Conservation (phyloP, 2,888 invertebrate genomes). For the Noctua comes region DNA sequence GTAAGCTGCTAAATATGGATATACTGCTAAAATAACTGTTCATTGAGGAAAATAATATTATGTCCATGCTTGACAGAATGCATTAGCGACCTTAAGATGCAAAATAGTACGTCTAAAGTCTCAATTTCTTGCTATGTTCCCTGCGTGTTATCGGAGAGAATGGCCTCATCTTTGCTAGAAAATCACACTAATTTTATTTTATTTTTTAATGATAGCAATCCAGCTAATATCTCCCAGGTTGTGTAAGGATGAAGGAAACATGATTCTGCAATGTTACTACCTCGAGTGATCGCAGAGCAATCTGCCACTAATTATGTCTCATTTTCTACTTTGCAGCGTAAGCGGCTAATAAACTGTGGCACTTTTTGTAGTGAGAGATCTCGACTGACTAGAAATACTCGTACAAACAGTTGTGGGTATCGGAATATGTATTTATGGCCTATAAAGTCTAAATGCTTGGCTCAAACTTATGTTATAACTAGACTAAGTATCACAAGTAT, state of each 20-base stretch:
- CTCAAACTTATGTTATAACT: too few species aligned
- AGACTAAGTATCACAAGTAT: too few species aligned
- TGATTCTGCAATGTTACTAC: background rate
- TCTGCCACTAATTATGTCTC: conserved; percentile 46
- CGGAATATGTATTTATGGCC: background rate
- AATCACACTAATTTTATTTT: background rate
- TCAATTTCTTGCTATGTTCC: background rate
- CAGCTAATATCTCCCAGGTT: background rate
- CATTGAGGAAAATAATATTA: background rate
- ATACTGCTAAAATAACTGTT: background rate
- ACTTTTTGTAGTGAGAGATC: background rate
- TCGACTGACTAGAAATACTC: background rate
- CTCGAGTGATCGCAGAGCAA: conserved; percentile 35
- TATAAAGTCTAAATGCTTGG: too few species aligned
- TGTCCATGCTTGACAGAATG: background rate
- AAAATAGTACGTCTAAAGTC: background rate
- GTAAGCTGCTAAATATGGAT: background rate
- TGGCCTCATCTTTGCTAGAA: background rate
- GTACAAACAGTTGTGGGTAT: background rate
- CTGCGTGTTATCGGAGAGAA: too few species aligned
- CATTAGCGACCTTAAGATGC: background rate
- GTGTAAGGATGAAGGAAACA: conserved; percentile 37
- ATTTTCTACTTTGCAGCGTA: conserved; percentile 37
- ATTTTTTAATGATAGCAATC: background rate
- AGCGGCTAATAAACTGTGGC: conserved; percentile 22